phyloP scores from a whole-genome alignment of 64 coral and sea anemone genomes.

The Platygyra sinensis region DNA sequence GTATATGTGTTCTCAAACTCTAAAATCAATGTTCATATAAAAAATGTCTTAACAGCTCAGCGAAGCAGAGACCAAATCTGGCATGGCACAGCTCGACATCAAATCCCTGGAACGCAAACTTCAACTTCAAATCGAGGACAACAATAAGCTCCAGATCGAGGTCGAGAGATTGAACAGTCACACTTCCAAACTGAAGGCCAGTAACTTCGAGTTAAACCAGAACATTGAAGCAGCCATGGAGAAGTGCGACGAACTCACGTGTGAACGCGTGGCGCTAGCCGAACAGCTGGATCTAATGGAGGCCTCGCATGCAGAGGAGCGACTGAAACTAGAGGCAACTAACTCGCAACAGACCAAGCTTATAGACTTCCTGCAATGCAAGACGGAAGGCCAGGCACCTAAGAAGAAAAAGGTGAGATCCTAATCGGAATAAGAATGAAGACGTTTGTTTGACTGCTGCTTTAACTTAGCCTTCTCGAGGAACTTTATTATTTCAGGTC shows the following conservation, averaged over 20 bases:
- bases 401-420: constrained; percentile 88
- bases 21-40: neutral
- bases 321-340: constrained; percentile 90
- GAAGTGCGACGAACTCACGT: constrained; percentile 74
- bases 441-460: too few relatives aligned
- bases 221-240: constrained; percentile 74
- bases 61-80: constrained; percentile 61
- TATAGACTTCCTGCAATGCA: constrained; percentile 96
- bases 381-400: constrained; percentile 67
- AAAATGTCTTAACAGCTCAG: constrained; percentile 18
- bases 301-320: constrained; percentile 89
- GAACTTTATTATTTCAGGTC: too few relatives aligned
- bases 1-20: neutral
- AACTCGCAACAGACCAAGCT: constrained; percentile 94
- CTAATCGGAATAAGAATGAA: neutral
- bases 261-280: constrained; percentile 70
- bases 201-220: constrained; percentile 93
- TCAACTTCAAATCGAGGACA: constrained; percentile 67
- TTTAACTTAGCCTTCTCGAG: too few relatives aligned
- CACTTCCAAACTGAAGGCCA: constrained; percentile 67
- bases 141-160: constrained; percentile 67
- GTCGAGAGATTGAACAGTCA: constrained; percentile 51
- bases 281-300: constrained; percentile 94
- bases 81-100: constrained; percentile 50
- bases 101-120: constrained; percentile 70